Percentiles rank a stretch among this genome's conserved stretches.
phyloP scores from a whole-genome alignment of 2,797 vertebrate species.

The Rhabdophis nuchalis region DNA sequence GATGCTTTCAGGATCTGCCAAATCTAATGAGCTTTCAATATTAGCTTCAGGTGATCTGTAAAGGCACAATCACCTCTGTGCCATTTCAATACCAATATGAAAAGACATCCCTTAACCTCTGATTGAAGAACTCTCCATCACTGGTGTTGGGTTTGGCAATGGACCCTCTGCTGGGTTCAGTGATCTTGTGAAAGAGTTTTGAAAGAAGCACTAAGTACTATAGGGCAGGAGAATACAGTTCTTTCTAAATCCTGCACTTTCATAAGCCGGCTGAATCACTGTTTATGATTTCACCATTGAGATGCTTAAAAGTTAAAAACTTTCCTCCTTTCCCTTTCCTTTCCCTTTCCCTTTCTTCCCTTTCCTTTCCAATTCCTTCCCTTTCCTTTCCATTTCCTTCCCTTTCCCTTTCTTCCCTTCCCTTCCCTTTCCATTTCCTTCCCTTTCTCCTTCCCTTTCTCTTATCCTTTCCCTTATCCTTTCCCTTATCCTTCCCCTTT shows the following conservation, averaged over 20 bases:
- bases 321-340: too few species aligned
- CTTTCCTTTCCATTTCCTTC: too few species aligned
- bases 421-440: background rate
- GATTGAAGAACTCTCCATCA: background rate
- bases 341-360: background rate
- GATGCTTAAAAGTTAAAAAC: background rate
- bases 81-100: background rate
- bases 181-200: background rate
- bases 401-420: too few species aligned
- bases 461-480: fast-evolving
- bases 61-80: background rate
- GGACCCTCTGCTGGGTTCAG: background rate
- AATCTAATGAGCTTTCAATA: background rate
- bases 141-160: background rate
- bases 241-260: background rate
- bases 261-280: background rate
- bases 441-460: background rate
- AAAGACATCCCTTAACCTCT: background rate
- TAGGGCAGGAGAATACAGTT: background rate
- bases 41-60: background rate
- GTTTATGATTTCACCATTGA: background rate
- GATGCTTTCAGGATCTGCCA: background rate
- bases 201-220: background rate
- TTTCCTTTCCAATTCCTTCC: too few species aligned
- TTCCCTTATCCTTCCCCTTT: too few species aligned